Percentiles rank a stretch among this genome's conserved stretches.
phyloP scores from a whole-genome alignment of 2,888 invertebrate species.

The Melinaea marsaeus region DNA sequence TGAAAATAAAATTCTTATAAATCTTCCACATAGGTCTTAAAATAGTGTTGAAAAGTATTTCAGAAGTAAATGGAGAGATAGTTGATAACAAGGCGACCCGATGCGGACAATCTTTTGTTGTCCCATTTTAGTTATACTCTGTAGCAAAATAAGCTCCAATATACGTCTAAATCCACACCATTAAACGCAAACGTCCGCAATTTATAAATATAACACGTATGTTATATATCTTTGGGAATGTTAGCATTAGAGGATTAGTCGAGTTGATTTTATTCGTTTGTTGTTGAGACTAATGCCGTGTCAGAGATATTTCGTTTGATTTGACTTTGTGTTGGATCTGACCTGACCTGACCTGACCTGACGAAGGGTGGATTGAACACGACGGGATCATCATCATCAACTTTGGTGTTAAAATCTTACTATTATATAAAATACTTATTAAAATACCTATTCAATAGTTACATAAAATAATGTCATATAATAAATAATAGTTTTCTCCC shows the following conservation, averaged over 20 bases:
- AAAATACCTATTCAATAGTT: too few relatives aligned
- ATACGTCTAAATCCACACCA: slow-evolving; percentile 34
- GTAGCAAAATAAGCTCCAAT: slow-evolving; percentile 10
- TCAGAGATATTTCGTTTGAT: slow-evolving; percentile 23
- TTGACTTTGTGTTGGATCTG: slow-evolving; percentile 19
- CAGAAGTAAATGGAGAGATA: slow-evolving; percentile 2
- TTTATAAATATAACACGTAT: slow-evolving; percentile 4
- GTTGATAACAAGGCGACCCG: slow-evolving; percentile 8
- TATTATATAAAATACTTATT: too few relatives aligned
- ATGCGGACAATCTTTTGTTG: slow-evolving; percentile 14
- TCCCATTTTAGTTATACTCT: slow-evolving; percentile 10
- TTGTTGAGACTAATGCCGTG: slow-evolving; percentile 21
- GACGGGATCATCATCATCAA: too few relatives aligned
- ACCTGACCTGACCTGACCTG: slow-evolving; percentile 18
- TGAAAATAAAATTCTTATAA: too few relatives aligned
- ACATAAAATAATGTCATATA: not conserved
- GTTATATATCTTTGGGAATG: slow-evolving; percentile 36
- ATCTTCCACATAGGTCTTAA: not conserved
- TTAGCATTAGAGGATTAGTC: slow-evolving; percentile 57
- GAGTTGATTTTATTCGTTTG: slow-evolving; percentile 47
- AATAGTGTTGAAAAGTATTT: not conserved
- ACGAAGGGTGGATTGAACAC: slow-evolving; percentile 19
- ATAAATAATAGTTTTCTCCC: not conserved
- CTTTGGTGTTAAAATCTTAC: too few relatives aligned
- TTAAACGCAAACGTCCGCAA: slow-evolving; percentile 48